Evolutionary conservation across 2,888 invertebrate genomes (phyloP), one percentile per base, ranked within the genome.

Genomic region (Agriopis leucophaearia): DNA sequence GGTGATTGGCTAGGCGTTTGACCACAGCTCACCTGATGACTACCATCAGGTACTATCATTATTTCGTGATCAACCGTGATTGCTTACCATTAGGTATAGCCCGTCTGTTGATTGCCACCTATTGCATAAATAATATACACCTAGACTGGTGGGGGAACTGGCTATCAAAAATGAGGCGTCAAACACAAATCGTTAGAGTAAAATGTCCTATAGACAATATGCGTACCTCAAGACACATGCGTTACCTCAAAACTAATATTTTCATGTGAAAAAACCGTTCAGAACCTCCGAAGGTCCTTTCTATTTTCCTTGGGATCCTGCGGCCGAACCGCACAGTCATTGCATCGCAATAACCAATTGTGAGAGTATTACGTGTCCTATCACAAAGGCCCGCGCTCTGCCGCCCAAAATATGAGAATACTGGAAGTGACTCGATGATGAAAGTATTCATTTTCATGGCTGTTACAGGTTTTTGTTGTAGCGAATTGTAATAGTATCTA

Each of bases 331-430:
- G 94, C 94, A 84, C 77, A 85, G 94, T 94, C 94, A 94, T 87
- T 89, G 91, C 90, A 86, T 77, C 89, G 94, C 94, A 94, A 94
- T 94, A 94, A 94, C 94, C 92, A 92, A 94, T 94, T 94, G 94
- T 94, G 91, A 88, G 85, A 88, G 90, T 92, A 92, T 92, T 92
- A 93, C 92, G 89, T 90, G 89, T 88, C 88, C 88, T 88, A 88
- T 88, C 91, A 91, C 91, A 92, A 92, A 92, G 91, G 88, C 87
- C 82, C 80, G 79, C 82, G 85, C 85, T 84, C 85, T 86, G 86
- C 83, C 80, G 76, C 76, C 85, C 75, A 62, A 64, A 57, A 40
- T 50, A 70, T 82, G 79, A 40, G 64, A 54, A 67, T 66, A 6
- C 85, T 87, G 61, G 88, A 88, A 77, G 59, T 47, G 77, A 57